These are phyloP conservation scores for Cryptus armator DNA, from an alignment of 2,888 invertebrate genomes.

Conservation along the genomic window DNA sequence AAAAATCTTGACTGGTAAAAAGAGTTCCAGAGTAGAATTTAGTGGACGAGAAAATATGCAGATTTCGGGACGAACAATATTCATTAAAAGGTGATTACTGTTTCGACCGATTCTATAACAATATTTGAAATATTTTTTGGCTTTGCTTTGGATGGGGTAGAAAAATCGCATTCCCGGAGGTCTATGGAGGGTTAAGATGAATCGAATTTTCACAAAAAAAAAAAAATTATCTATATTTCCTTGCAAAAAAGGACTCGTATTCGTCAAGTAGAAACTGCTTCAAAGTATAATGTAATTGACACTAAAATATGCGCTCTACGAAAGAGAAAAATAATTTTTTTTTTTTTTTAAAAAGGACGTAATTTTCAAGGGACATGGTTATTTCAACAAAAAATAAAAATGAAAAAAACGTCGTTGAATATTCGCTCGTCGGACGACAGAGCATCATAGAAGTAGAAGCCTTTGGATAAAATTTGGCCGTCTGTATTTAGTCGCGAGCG, in stretches of 20 bases:
- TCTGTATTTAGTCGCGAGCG: neutral
- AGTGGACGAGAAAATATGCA: neutral
- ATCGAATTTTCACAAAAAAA: neutral
- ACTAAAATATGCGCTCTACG: constrained; percentile 25
- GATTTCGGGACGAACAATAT: neutral
- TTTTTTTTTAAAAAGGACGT: neutral
- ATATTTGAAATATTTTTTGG: neutral
- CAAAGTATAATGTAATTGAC: constrained; percentile 17
- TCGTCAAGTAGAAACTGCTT: neutral
- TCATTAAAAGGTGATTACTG: neutral
- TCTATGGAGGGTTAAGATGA: too few species aligned
- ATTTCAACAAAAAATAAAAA: neutral
- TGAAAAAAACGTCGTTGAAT: neutral
- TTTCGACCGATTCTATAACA: neutral
- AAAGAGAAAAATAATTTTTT: neutral
- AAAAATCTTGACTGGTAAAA: neutral
- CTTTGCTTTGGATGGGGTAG: too few species aligned
- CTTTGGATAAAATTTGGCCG: neutral
- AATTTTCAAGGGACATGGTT: neutral
- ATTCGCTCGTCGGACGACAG: neutral
- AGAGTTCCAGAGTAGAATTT: neutral
- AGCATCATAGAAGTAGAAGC: neutral
- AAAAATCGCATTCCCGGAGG: neutral
- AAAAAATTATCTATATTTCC: neutral
- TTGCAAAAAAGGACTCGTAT: neutral